Conservation (phyloP, 2,888 invertebrate genomes). For the Athripsodes cinereus region DNA sequence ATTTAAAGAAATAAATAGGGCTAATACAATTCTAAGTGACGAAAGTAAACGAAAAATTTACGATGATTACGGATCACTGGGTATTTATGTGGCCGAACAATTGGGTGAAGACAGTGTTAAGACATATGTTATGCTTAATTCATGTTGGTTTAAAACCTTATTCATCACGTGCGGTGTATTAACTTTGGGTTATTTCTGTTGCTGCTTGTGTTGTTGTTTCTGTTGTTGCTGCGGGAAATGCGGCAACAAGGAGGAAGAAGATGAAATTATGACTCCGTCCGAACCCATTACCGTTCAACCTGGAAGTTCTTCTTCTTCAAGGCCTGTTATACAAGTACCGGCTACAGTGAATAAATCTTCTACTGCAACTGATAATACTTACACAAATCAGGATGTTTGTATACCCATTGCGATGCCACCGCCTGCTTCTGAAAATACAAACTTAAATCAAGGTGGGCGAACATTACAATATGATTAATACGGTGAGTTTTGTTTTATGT, state of each 20-base stretch:
- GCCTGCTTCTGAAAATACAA: constrained; percentile 58
- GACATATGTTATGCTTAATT: constrained; percentile 94
- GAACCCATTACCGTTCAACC: constrained; percentile 36
- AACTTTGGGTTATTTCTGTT: constrained; percentile 94
- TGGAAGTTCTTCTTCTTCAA: constrained; percentile 72
- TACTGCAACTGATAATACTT: constrained; percentile 42
- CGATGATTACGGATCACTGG: constrained; percentile 96
- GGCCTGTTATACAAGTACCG: constrained; percentile 53
- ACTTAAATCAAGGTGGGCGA: constrained; percentile 59
- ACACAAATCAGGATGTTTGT: too few relatives aligned
- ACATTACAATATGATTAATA: too few relatives aligned
- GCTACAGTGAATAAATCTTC: constrained; percentile 48
- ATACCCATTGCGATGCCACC: constrained; percentile 61
- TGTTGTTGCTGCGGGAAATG: constrained; percentile 98
- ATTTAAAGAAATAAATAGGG: constrained; percentile 95
- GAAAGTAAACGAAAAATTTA: constrained; percentile 95
- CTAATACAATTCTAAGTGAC: constrained; percentile 90
- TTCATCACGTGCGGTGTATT: constrained; percentile 80
- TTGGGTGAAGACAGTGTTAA: constrained; percentile 99
- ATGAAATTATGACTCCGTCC: constrained; percentile 34
- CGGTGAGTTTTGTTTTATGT: too few relatives aligned
- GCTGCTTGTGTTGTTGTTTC: constrained; percentile 94
- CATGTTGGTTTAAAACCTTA: constrained; percentile 92
- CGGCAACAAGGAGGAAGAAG: constrained; percentile 89
- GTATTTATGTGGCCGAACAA: constrained; percentile 94